Evolutionary conservation across 2,888 invertebrate genomes (phyloP), one percentile per base, ranked within the genome.

Genomic region (Heliconius hortense): DNA sequence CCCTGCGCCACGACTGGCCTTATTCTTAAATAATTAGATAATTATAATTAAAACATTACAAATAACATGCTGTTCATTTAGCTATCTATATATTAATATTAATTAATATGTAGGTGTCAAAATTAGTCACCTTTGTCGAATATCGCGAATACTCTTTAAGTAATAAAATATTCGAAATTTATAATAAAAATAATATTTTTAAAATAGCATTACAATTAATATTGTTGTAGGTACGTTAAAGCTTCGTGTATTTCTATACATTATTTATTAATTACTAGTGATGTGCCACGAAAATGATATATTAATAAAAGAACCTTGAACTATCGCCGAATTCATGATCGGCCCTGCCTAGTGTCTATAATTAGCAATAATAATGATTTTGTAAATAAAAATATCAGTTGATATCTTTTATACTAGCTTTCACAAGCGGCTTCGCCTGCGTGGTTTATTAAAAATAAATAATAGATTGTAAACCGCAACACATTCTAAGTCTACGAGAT

Each of bases 221-320:
- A 56, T n/a, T n/a, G 21, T 56, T 56, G 56, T 26, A 26, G 11
- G 13, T 60, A 60, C 15, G 13, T 24, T 15, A 24, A 15, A 26
- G 13, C 3, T 7, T 43, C 56, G n/a, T 56, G 31, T 69, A 31
- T 35, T 48, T 56, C n/a, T 56, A 24, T 35, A 53, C 21, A 68
- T 53, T 68, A 53, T 31, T 28, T 28, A 53, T 68, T 68, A 68
- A 53, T 53, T 31, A 56, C 28, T 53, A 56, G 69, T 63, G 76
- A 75, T 67, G 72, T 56, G 53, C 69, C 43, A 66, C 35, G 67
- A 24, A 68, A 63, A 69, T 68, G 68, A 68, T 76, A 63, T 73
- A 69, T 73, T 63, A 66, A 76, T 78, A 78, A 76, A 73, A 63
- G 24, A 35, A 53, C 78, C 76, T 78, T 78, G 76, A 78, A 73